These are phyloP conservation scores for Lagodon rhomboides DNA, from an alignment of 2,797 vertebrate genomes.

Conservation along the genomic window DNA sequence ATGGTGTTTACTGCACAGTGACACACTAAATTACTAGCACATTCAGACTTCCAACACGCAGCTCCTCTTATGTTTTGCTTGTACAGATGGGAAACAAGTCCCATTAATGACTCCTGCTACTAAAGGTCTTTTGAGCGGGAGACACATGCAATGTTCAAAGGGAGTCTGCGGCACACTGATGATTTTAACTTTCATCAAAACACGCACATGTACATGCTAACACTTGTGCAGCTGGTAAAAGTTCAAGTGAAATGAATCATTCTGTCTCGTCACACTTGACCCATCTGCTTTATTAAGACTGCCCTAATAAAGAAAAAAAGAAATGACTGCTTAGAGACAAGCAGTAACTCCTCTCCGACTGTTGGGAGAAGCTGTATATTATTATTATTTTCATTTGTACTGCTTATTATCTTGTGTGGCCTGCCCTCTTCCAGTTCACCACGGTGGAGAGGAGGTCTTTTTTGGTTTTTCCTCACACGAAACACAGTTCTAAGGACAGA, in stretches of 20 bases:
- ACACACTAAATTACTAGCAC: conserved; percentile 69
- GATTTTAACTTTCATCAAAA: conserved; percentile 19
- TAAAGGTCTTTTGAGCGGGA: conserved; percentile 32
- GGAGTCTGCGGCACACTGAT: neutral
- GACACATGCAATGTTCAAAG: conserved; percentile 48
- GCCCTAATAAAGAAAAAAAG: neutral
- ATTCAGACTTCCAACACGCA: conserved; percentile 55
- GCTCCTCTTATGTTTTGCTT: conserved; percentile 36
- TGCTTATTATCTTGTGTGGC: no score
- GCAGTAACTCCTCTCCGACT: conserved; percentile 9
- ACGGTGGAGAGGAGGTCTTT: no score
- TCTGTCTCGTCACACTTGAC: conserved; percentile 38
- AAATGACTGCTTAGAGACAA: neutral
- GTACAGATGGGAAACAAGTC: conserved; percentile 52
- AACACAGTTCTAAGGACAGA: no score
- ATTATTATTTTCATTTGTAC: no score
- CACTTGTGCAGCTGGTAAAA: conserved; percentile 17
- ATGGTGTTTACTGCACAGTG: conserved; percentile 67
- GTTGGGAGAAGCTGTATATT: neutral
- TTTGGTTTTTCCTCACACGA: no score
- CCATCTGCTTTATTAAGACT: conserved; percentile 19
- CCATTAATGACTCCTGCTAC: conserved; percentile 41
- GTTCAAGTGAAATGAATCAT: conserved; percentile 33
- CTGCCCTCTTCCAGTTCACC: no score
- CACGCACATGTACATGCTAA: neutral